Percentiles rank a stretch among this genome's conserved stretches.
These are phyloP conservation scores for Cavia porcellus DNA, from an alignment of 2,113 vertebrate species.

Conservation along the genomic window DNA sequence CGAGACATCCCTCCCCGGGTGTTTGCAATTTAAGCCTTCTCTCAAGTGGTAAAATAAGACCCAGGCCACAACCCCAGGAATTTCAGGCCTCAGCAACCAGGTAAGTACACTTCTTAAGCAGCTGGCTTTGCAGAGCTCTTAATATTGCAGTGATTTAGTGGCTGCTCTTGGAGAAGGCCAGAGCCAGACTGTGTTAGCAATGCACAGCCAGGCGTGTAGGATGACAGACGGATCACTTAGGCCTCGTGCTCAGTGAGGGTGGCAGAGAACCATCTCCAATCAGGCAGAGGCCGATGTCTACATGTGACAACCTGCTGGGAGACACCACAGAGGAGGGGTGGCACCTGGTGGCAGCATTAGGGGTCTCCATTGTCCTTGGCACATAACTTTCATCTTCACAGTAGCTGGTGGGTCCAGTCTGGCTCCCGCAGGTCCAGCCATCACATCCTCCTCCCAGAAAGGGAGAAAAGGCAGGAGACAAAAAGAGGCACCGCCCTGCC, in stretches of 20 bases:
- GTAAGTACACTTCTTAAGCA: not conserved
- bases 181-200: constrained; percentile 9
- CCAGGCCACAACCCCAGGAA: not conserved
- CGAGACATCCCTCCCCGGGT: not conserved
- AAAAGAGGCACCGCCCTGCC: not conserved
- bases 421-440: not conserved
- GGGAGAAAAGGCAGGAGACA: not conserved
- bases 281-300: not conserved
- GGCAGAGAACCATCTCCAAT: not conserved
- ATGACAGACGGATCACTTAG: not conserved
- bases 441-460: constrained; percentile 43
- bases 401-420: not conserved
- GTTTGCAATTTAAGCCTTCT: not conserved
- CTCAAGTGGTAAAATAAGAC: not conserved
- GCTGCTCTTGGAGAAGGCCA: not conserved
- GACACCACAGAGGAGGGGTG: not conserved
- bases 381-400: not conserved
- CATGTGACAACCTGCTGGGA: not conserved
- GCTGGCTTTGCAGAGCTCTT: constrained; percentile 1
- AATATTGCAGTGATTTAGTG: not conserved
- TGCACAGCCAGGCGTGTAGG: not conserved
- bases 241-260: not conserved
- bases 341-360: not conserved
- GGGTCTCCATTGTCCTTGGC: not conserved
- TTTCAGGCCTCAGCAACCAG: not conserved